Conservation (phyloP, 2,797 vertebrate species). For the Typhlichthys subterraneus region DNA sequence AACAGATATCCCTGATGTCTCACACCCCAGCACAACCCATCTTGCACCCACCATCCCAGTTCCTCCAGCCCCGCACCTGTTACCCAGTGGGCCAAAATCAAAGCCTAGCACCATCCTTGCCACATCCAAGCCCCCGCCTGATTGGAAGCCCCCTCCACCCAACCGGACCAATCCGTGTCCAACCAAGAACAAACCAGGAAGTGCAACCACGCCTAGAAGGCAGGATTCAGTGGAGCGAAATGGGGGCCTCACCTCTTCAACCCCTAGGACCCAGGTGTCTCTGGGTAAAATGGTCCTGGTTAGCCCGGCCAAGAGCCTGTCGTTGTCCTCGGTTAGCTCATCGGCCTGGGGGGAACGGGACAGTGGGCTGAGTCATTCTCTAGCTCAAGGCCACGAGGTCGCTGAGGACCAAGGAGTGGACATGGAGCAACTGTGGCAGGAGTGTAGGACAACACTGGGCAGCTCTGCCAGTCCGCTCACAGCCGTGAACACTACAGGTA, state of each 20-base stretch:
- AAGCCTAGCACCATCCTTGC: slow-evolving; percentile 22
- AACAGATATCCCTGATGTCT: slow-evolving; percentile 29
- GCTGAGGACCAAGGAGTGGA: slow-evolving; percentile 43
- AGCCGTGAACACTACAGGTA: slow-evolving; percentile 57
- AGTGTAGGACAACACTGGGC: slow-evolving; percentile 66
- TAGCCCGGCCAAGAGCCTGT: slow-evolving; percentile 46
- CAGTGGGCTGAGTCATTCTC: slow-evolving; percentile 59
- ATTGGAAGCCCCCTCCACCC: slow-evolving; percentile 45
- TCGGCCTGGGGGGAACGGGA: slow-evolving; percentile 62
- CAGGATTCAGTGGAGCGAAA: slow-evolving; percentile 41
- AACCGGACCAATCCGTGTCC: slow-evolving; percentile 17
- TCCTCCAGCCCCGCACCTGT: slow-evolving; percentile 14
- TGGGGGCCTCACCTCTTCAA: slow-evolving; percentile 42
- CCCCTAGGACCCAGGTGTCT: slow-evolving; percentile 31
- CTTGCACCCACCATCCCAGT: slow-evolving; percentile 22
- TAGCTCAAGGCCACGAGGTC: slow-evolving; percentile 13
- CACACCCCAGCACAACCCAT: slow-evolving; percentile 18
- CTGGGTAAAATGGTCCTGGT: slow-evolving; percentile 33
- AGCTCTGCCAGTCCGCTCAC: slow-evolving; percentile 40
- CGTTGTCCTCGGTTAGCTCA: slow-evolving; percentile 11
- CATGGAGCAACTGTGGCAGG: slow-evolving; percentile 65
- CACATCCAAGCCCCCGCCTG: slow-evolving; percentile 27
- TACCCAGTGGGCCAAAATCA: slow-evolving; percentile 35
- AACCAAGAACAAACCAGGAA: slow-evolving; percentile 40
- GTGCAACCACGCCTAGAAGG: slow-evolving; percentile 21